Conservation (phyloP, 2,113 vertebrate species). For the Haemorhous mexicanus region DNA sequence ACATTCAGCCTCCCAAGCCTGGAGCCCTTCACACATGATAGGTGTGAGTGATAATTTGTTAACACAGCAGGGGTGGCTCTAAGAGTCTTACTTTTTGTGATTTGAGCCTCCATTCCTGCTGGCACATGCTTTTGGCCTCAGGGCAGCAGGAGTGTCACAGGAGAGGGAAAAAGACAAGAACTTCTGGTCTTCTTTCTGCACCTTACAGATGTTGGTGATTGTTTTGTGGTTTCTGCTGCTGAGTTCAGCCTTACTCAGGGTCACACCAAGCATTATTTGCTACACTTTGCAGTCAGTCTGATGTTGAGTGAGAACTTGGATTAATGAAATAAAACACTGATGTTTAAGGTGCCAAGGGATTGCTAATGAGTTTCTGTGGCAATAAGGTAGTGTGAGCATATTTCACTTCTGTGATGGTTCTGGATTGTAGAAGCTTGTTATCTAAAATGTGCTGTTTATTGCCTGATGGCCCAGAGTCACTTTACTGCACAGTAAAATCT, state of each 20-base stretch:
- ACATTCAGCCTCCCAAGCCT: background rate
- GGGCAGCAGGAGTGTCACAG: background rate
- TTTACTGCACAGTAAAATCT: background rate
- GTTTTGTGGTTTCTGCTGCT: background rate
- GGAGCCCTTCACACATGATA: background rate
- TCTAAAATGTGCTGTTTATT: background rate
- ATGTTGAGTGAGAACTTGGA: background rate
- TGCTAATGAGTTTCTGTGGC: background rate
- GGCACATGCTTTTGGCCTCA: background rate
- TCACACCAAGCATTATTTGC: fast-evolving
- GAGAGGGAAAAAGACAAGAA: background rate
- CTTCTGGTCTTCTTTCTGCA: background rate
- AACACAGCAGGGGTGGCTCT: background rate
- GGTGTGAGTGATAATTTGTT: background rate
- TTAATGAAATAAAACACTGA: background rate
- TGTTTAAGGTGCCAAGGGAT: background rate
- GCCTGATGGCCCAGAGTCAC: background rate
- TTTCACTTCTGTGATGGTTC: background rate
- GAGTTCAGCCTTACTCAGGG: background rate
- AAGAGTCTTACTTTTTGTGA: background rate
- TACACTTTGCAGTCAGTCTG: background rate
- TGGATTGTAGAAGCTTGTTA: background rate
- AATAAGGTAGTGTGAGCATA: fast-evolving
- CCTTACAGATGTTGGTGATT: background rate
- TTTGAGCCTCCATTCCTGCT: background rate